Conservation (phyloP, 2,888 invertebrate species). For the Platycnemis pennipes region DNA sequence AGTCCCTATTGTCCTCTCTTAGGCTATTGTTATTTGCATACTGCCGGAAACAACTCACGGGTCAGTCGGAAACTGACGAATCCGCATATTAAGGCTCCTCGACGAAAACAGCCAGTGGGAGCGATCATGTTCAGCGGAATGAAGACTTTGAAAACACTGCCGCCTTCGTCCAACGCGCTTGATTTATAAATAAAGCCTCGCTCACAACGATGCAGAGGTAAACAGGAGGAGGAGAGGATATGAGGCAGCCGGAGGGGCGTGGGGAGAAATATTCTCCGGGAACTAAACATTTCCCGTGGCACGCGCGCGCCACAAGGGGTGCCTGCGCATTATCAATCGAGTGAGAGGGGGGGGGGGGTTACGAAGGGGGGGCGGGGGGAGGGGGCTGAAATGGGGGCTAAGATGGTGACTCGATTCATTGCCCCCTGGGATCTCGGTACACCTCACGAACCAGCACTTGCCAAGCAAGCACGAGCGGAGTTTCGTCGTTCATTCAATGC, state of each 20-base stretch:
- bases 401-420: no score
- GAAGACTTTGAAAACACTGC: background rate
- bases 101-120: no score
- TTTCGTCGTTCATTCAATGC: no score
- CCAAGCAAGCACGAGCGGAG: no score
- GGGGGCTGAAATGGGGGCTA: no score
- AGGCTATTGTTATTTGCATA: no score
- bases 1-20: no score
- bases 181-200: slow-evolving; percentile 38
- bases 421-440: no score
- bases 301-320: background rate
- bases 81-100: no score
- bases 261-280: background rate
- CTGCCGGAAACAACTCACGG: no score
- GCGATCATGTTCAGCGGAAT: background rate
- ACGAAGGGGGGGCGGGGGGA: background rate
- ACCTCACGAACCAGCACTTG: no score
- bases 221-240: background rate
- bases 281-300: background rate
- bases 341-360: background rate
- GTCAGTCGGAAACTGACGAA: no score
- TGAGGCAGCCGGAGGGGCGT: background rate
- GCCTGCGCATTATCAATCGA: slow-evolving; percentile 3
- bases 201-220: background rate
- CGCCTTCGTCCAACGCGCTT: background rate